A percentile compares a stretch with the other conserved stretches of the same genome.
phyloP scores from a whole-genome alignment of 2,888 invertebrate genomes.

The Gortyna flavago region DNA sequence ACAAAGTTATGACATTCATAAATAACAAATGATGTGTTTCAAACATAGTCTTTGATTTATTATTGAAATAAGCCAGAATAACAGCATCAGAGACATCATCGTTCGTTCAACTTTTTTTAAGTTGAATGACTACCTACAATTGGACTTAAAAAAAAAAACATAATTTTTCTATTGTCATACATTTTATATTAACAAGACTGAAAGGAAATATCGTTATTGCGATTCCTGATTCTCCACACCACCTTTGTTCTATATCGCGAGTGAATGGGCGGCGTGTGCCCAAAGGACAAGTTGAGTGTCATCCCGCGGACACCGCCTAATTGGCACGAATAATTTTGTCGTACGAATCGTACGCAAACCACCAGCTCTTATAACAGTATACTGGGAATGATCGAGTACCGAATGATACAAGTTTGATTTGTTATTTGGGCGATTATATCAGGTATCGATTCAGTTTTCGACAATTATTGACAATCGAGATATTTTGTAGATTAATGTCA shows the following conservation, averaged over 20 bases:
- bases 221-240: slow-evolving; percentile 57
- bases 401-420: slow-evolving; percentile 21
- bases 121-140: too few species aligned
- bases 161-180: background rate
- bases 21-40: slow-evolving; percentile 3
- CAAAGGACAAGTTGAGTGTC: slow-evolving; percentile 80
- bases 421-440: slow-evolving; percentile 17
- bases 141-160: background rate
- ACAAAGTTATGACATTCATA: slow-evolving; percentile 19
- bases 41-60: slow-evolving; percentile 11
- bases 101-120: background rate
- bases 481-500: background rate
- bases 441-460: slow-evolving; percentile 10
- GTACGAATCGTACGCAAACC: slow-evolving; percentile 49
- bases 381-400: slow-evolving; percentile 72
- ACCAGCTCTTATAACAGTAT: slow-evolving; percentile 75
- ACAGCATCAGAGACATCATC: background rate
- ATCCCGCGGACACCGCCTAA: slow-evolving; percentile 75
- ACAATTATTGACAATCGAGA: background rate
- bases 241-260: slow-evolving; percentile 70
- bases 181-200: background rate
- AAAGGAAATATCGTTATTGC: background rate
- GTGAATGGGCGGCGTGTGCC: slow-evolving; percentile 73
- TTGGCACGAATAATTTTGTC: slow-evolving; percentile 78
- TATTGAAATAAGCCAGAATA: slow-evolving; percentile 15